Base-by-base conservation (phyloP, 2,797 vertebrate genomes). In the Meriones psammophilus region DNA sequence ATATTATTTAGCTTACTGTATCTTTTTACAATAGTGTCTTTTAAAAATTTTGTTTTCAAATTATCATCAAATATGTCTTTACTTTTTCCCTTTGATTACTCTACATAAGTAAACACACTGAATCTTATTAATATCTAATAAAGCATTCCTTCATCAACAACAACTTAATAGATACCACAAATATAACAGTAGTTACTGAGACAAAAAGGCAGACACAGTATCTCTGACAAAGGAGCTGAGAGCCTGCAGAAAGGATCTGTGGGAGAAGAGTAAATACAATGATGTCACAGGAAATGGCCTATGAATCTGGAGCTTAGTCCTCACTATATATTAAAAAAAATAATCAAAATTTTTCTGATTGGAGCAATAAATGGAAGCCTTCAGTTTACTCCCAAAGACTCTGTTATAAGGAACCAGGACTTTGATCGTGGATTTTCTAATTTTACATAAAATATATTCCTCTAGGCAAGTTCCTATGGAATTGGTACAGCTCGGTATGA, bases 31-130 rank as follows among this genome's bases (percentile, higher is more conserved):
- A 26, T 24, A 69, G 24, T 64, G 24, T 14, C 78, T 64, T 22
- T 36, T 50, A 50, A 50, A 50, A n/a, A 81, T 93, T 87, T 60
- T 60, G 36, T n/a, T 62, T 94, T 92, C 28, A 94, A 88, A 90
- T 73, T 69, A 92, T 60, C 12, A 89, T 77, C 28, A 17, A 87
- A 22, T 73, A 79, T 73, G 3, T 10, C n/a, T 86, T 85, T 88
- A 93, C 18, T 87, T 96, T 66, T 92, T 89, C 64, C 66, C 46
- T 24, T 79, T 76, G 30, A 94, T 77, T 94, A 60, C 42, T 89
- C 2, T 24, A 6, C 50, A n/a, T 26, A 77, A 76, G 81, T 50
- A 68, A 7, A 30, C 73, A 94, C 54, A 83, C 88, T 28, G 3
- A n/a, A 20, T 64, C 6, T 66, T 83, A 77, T 71, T 64, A 73